phyloP scores from a whole-genome alignment of 2,888 invertebrate species.

The Rosalia funebris region DNA sequence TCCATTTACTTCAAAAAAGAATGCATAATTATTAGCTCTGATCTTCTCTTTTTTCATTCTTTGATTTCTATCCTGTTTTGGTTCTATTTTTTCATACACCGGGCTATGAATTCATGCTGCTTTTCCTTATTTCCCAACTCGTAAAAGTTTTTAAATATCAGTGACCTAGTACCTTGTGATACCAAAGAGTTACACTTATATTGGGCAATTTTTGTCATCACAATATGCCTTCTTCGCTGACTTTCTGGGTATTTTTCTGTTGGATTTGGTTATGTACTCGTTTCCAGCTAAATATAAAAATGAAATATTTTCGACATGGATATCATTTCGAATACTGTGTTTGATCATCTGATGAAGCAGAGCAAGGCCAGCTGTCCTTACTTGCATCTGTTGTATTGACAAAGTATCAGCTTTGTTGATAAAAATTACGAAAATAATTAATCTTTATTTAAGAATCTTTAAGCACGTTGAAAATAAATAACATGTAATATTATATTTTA shows the following conservation, averaged over 20 bases:
- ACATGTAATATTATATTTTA: too few relatives aligned
- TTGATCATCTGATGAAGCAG: too few relatives aligned
- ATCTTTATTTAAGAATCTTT: too few relatives aligned
- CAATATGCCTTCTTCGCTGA: constrained; percentile 1
- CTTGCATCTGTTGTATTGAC: too few relatives aligned
- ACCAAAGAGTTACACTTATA: constrained; percentile 1
- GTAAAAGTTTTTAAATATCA: constrained; percentile 4
- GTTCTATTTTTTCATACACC: constrained; percentile 7
- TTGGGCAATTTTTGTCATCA: background rate
- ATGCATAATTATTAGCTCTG: background rate
- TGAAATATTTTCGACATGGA: too few relatives aligned
- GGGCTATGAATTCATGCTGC: background rate
- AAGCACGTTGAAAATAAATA: too few relatives aligned
- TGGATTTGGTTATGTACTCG: constrained; percentile 5
- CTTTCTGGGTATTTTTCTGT: constrained; percentile 7
- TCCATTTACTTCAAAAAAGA: constrained; percentile 6
- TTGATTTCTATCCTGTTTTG: background rate
- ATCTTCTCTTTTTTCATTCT: constrained; percentile 1
- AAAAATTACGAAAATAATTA: too few relatives aligned
- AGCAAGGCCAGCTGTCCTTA: too few relatives aligned
- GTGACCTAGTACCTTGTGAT: background rate
- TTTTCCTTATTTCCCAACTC: constrained; percentile 4
- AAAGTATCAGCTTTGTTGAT: too few relatives aligned
- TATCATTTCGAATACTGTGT: too few relatives aligned
- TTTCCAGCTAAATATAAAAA: too few relatives aligned